These are phyloP conservation scores for Zygaena filipendulae DNA, from an alignment of 2,888 invertebrate species.

Conservation along the genomic window DNA sequence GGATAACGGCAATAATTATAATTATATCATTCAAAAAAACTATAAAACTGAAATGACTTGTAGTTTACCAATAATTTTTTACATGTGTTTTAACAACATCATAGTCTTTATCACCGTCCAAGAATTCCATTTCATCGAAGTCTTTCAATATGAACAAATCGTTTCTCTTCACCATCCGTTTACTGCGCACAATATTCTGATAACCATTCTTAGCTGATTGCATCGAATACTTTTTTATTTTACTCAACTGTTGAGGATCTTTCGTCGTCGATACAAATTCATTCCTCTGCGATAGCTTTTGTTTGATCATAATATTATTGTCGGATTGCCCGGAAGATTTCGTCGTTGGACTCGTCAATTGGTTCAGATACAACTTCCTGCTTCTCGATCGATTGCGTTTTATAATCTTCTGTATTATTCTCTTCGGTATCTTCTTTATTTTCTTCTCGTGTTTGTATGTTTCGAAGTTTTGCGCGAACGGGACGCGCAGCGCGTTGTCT, in stretches of 20 bases:
- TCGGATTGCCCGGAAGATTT: no score
- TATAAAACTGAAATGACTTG: no score
- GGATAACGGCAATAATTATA: no score
- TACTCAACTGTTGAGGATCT: background rate
- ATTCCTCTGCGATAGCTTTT: no score
- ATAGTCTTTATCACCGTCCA: slow-evolving; percentile 30
- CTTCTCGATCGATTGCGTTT: slow-evolving; percentile 35
- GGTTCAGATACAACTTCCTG: slow-evolving; percentile 29
- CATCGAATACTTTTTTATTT: slow-evolving; percentile 28
- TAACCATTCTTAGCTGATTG: no score
- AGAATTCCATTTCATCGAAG: slow-evolving; percentile 41
- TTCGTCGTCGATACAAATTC: no score
- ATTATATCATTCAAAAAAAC: no score
- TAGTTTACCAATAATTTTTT: slow-evolving; percentile 35
- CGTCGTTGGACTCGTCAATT: slow-evolving; percentile 20
- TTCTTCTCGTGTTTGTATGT: slow-evolving; percentile 27
- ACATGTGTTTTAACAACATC: slow-evolving; percentile 33
- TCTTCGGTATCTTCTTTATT: slow-evolving; percentile 36
- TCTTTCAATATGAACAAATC: slow-evolving; percentile 37
- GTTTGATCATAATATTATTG: no score
- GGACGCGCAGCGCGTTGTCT: slow-evolving; percentile 39
- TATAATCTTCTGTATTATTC: slow-evolving; percentile 54
- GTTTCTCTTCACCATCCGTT: slow-evolving; percentile 27
- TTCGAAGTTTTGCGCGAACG: slow-evolving; percentile 26
- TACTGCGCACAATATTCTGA: no score